Conservation (phyloP, 2,888 invertebrate species). For the Drosophila macrospina region DNA sequence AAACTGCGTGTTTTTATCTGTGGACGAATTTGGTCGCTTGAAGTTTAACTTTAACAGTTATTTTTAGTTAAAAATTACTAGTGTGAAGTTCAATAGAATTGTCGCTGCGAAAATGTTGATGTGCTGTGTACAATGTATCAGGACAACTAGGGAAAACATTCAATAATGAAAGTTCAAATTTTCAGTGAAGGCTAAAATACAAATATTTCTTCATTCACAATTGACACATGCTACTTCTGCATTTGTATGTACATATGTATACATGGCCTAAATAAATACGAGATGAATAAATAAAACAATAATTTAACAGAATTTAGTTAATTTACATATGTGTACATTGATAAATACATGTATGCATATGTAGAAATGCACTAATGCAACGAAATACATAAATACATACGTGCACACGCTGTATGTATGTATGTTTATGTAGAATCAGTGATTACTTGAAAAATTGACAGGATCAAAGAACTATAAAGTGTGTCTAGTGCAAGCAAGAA, state of each 20-base stretch:
- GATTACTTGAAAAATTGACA: conserved; percentile 8
- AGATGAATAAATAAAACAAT: not conserved
- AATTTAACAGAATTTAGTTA: not conserved
- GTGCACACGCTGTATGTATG: not conserved
- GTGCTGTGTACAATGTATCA: conserved; percentile 33
- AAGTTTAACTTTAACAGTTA: conserved; percentile 65
- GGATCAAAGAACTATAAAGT: conserved; percentile 23
- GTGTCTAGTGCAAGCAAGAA: conserved; percentile 5
- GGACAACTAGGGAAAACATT: conserved; percentile 29
- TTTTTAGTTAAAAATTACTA: conserved; percentile 75
- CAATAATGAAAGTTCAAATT: conserved; percentile 33
- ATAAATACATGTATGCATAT: not conserved
- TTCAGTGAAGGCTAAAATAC: conserved; percentile 29
- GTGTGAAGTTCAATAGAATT: conserved; percentile 55
- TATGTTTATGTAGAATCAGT: not conserved
- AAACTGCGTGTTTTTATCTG: conserved; percentile 72
- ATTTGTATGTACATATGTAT: not conserved
- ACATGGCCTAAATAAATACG: conserved; percentile 2
- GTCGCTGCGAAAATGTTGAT: conserved; percentile 51
- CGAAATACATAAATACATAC: not conserved
- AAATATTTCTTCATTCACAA: conserved; percentile 14
- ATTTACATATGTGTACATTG: not conserved
- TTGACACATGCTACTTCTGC: conserved; percentile 7
- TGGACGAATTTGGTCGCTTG: conserved; percentile 52
- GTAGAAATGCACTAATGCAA: too few species aligned